Percentiles rank a stretch among this genome's conserved stretches.
Conservation (phyloP, 2,888 invertebrate species). For the Dimorphilus gyrociliatus region DNA sequence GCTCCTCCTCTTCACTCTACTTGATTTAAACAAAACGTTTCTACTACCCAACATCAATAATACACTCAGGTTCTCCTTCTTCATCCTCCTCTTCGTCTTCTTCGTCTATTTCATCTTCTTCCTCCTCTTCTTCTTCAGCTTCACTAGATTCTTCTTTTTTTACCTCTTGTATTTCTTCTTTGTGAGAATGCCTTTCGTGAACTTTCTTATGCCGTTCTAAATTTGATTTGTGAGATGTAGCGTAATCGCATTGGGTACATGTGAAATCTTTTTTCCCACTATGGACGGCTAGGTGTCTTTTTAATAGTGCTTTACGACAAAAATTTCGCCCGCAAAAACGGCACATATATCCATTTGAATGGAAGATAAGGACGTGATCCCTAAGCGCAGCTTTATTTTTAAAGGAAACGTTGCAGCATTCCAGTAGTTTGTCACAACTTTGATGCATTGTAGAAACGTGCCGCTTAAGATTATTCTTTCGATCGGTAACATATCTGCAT, state of each 20-base stretch:
- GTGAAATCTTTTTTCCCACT: constrained; percentile 37
- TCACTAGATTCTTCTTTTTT: neutral
- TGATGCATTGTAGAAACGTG: constrained; percentile 38
- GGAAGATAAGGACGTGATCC: constrained; percentile 32
- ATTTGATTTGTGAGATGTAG: constrained; percentile 40
- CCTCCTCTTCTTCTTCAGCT: neutral
- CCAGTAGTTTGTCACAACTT: constrained; percentile 19
- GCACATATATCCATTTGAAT: constrained; percentile 36
- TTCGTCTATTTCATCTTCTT: neutral
- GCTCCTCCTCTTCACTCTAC: too few species aligned
- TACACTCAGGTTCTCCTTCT: too few species aligned
- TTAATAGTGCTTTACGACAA: constrained; percentile 37
- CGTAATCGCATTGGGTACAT: constrained; percentile 36
- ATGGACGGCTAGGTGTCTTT: constrained; percentile 38
- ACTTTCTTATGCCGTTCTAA: constrained; percentile 36
- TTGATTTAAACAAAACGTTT: too few species aligned
- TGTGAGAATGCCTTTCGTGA: constrained; percentile 19
- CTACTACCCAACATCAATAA: too few species aligned
- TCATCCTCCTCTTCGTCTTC: too few species aligned
- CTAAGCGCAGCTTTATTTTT: constrained; percentile 34
- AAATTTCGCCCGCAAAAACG: constrained; percentile 34
- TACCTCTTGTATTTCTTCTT: neutral
- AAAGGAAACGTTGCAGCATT: constrained; percentile 34
- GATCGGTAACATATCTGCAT: constrained; percentile 30
- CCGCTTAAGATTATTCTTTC: constrained; percentile 36